Evolutionary conservation across 2,888 invertebrate genomes (phyloP).

Genomic region (Rotaria socialis): DNA sequence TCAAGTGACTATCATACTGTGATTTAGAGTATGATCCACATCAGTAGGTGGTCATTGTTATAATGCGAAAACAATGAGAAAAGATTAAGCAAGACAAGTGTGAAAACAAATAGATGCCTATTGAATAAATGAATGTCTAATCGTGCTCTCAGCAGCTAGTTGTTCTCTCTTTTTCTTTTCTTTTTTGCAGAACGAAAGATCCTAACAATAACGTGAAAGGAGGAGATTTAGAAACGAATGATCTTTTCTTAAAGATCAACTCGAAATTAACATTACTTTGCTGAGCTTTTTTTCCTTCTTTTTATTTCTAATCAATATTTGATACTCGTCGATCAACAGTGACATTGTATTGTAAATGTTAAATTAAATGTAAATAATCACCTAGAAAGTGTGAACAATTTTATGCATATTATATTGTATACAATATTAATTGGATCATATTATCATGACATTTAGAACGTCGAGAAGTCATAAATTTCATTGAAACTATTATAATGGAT

Average conservation of each 20-base stretch:
- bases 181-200: too few relatives aligned
- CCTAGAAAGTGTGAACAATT: not conserved
- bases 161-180: not conserved
- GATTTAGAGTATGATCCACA: not conserved
- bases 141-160: not conserved
- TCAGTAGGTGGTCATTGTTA: constrained; percentile 16
- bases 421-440: constrained; percentile 5
- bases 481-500: not conserved
- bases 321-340: not conserved
- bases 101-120: constrained; percentile 12
- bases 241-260: constrained; percentile 7
- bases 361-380: constrained; percentile 5
- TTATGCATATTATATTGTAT: not conserved
- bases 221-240: not conserved
- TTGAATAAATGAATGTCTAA: not conserved
- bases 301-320: not conserved
- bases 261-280: not conserved
- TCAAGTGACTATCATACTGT: constrained; percentile 10
- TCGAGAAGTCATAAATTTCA: not conserved
- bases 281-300: not conserved
- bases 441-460: not conserved
- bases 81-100: constrained; percentile 2
- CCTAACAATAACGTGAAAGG: not conserved
- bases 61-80: not conserved
- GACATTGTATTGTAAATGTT: not conserved